Percentiles rank a stretch among this genome's conserved stretches.
Conservation (phyloP, 1,140 invertebrate species). For the Saccostrea glomerata region DNA sequence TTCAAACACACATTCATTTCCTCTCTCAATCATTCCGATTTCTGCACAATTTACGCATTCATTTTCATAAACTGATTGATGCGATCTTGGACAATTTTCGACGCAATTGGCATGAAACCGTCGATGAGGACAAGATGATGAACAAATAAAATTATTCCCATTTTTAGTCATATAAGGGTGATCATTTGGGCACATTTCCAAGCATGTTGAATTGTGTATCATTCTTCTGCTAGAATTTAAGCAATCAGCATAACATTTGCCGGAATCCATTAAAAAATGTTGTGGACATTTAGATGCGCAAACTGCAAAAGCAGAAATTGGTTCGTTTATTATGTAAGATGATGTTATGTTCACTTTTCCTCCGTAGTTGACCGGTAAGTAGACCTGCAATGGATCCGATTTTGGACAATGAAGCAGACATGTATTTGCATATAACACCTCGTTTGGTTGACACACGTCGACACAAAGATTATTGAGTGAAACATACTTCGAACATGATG, state of each 20-base stretch:
- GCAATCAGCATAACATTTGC: background rate
- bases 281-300: background rate
- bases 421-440: background rate
- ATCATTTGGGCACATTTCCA: background rate
- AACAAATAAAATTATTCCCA: background rate
- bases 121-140: background rate
- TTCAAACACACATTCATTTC: background rate
- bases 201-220: background rate
- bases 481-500: background rate
- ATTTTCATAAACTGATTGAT: background rate
- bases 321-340: background rate
- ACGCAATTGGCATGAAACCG: background rate
- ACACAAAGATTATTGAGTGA: background rate
- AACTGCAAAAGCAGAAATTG: background rate
- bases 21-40: background rate
- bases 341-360: background rate
- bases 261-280: background rate
- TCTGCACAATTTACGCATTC: background rate
- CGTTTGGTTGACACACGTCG: background rate
- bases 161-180: background rate
- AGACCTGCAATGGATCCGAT: background rate
- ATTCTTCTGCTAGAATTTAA: background rate
- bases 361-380: background rate
- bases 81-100: background rate
- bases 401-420: background rate